A percentile compares a stretch with the other conserved stretches of the same genome.
Conservation (phyloP, 2,797 vertebrate genomes). For the Rhinatrema bivittatum region DNA sequence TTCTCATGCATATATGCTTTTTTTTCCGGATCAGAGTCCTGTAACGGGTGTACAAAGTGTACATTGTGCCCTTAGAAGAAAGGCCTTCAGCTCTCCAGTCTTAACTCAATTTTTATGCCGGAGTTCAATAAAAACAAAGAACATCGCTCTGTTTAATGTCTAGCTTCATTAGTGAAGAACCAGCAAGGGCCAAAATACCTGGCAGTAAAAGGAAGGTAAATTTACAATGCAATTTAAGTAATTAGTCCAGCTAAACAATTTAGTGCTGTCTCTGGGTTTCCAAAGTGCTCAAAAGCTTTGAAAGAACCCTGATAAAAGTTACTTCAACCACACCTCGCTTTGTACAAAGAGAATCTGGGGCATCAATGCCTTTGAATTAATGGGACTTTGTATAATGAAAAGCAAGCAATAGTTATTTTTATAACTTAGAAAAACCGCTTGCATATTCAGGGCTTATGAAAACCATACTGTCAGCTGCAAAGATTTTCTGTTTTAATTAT, state of each 20-base stretch:
- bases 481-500: too few species aligned
- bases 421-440: too few species aligned
- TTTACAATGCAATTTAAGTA: constrained; percentile 34
- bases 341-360: not conserved
- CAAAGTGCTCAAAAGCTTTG: constrained; percentile 23
- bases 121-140: not conserved
- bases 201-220: constrained; percentile 48
- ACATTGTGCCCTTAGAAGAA: too few species aligned
- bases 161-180: constrained; percentile 42
- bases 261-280: constrained; percentile 22
- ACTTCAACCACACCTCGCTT: not conserved
- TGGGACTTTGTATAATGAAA: too few species aligned
- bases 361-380: too few species aligned
- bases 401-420: too few species aligned
- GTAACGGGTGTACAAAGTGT: too few species aligned
- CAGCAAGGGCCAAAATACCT: constrained; percentile 42
- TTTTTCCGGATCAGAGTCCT: too few species aligned
- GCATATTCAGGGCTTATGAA: too few species aligned
- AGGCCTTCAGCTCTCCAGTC: too few species aligned
- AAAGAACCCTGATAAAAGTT: constrained; percentile 11
- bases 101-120: not conserved
- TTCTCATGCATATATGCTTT: too few species aligned
- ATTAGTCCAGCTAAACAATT: constrained; percentile 47
- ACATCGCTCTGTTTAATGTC: constrained; percentile 24
- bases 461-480: too few species aligned